Conservation (phyloP, 92 coral and sea anemone species). For the Palythoa heliodiscus region DNA sequence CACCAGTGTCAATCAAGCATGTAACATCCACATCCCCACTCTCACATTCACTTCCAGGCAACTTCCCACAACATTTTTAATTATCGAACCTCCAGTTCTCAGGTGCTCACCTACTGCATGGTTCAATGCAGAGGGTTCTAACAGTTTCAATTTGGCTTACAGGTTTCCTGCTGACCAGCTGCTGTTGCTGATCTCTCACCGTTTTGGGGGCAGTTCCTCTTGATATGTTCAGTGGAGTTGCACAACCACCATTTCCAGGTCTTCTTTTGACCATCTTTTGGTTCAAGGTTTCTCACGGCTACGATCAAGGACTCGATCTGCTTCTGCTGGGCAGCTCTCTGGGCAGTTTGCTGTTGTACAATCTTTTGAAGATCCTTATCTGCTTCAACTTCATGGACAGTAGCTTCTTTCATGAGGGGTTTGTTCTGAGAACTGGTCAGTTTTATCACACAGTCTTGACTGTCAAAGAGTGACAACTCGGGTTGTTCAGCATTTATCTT, state of each 20-base stretch:
- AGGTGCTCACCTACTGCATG: constrained; percentile 69
- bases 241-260: constrained; percentile 60
- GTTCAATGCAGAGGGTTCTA: constrained; percentile 63
- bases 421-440: too few species aligned
- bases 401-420: too few species aligned
- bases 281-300: constrained; percentile 26
- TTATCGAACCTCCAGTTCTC: constrained; percentile 47
- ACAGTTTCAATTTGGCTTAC: constrained; percentile 47
- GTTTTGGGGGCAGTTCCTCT: too few species aligned
- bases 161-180: constrained; percentile 43
- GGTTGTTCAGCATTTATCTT: too few species aligned
- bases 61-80: constrained; percentile 55
- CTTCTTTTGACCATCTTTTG: constrained; percentile 2
- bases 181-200: constrained; percentile 9
- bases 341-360: too few species aligned
- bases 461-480: too few species aligned
- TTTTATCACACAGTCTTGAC: too few species aligned
- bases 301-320: not conserved
- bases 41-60: constrained; percentile 58
- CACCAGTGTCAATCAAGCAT: constrained; percentile 70
- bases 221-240: too few species aligned
- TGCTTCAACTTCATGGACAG: too few species aligned
- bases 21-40: constrained; percentile 52
- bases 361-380: too few species aligned
- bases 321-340: too few species aligned